Evolutionary conservation across 2,888 invertebrate genomes (phyloP).

Genomic region (Mamestra brassicae): DNA sequence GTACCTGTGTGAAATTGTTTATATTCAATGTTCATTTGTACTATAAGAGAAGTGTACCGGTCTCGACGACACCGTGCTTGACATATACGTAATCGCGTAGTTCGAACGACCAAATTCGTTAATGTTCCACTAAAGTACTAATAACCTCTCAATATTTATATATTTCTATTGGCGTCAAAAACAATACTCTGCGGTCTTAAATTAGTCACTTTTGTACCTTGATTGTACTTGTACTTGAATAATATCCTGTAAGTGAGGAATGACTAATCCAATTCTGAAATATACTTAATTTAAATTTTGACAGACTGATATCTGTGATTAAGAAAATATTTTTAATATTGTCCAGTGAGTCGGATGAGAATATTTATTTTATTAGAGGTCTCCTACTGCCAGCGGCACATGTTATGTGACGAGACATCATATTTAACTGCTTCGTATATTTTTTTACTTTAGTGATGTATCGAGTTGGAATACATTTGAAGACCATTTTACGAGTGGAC

Average conservation of each 20-base stretch:
- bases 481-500: constrained; percentile 72
- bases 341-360: constrained; percentile 90
- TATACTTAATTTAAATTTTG: constrained; percentile 91
- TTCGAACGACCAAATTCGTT: constrained; percentile 84
- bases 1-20: constrained; percentile 90
- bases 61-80: constrained; percentile 82
- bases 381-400: constrained; percentile 88
- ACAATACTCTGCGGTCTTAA: constrained; percentile 89
- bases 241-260: constrained; percentile 87
- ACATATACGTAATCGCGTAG: constrained; percentile 84
- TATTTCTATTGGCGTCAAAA: constrained; percentile 81
- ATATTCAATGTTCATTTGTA: constrained; percentile 86
- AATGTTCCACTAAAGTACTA: constrained; percentile 80
- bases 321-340: constrained; percentile 91
- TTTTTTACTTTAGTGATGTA: constrained; percentile 81
- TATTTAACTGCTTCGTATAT: constrained; percentile 83
- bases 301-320: constrained; percentile 91
- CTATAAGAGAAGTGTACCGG: constrained; percentile 83
- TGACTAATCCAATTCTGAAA: constrained; percentile 90
- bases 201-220: constrained; percentile 91
- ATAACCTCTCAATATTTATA: constrained; percentile 82
- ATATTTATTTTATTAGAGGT: constrained; percentile 90
- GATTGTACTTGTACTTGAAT: constrained; percentile 88
- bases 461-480: constrained; percentile 73
- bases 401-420: constrained; percentile 82